Evolutionary conservation across 1,140 invertebrate genomes (phyloP), one percentile per base, ranked within the genome.

Genomic region (Drosophila persimilis): DNA sequence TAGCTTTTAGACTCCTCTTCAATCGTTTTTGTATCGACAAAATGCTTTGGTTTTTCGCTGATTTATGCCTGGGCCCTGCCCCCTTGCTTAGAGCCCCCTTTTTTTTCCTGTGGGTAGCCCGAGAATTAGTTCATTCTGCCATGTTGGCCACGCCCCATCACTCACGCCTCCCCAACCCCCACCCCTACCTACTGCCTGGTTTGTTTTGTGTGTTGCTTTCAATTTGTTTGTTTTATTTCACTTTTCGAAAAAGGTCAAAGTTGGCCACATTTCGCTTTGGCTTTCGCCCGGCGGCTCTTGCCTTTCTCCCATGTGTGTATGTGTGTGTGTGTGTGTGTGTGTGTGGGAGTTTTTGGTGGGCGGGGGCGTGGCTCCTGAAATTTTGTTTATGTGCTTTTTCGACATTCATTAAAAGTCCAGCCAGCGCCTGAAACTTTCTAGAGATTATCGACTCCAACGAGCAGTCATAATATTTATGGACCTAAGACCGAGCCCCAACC

Each of bases 151-250:
- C 77, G 77, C 80, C 80, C 73, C 74, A 57, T 41, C 67, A 61
- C 60, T 84, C 64, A 67, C 29, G 46, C 60, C 64, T 72, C 48
- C 57, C 57, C 39, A 69, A 17, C 17, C 17, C 17, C 17, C 17
- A 17, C 17, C 17, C 17, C 17, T 0, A 17, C 52, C 62, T 29
- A 31, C 24, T 24, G 4, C 24, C 24, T 26, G 60, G 35, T 29
- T 76, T 62, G 70, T 75, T 81, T 60, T 65, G 73, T 83, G 75
- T 83, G 75, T 67, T 76, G 80, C 65, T 70, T 84, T 84, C 73
- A 77, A 84, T 80, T 85, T 86, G 77, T 84, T 84, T 84, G 80
- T 80, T 39, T 85, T 86, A 85, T 84, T 83, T 83, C 80, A 67
- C 80, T 58, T 84, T 79, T 69, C 64, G 47, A 48, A 75, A 81